Evolutionary conservation across 2,113 vertebrate genomes (phyloP), one percentile per base, ranked within the genome.

Genomic region (Crypturellus undulatus): DNA sequence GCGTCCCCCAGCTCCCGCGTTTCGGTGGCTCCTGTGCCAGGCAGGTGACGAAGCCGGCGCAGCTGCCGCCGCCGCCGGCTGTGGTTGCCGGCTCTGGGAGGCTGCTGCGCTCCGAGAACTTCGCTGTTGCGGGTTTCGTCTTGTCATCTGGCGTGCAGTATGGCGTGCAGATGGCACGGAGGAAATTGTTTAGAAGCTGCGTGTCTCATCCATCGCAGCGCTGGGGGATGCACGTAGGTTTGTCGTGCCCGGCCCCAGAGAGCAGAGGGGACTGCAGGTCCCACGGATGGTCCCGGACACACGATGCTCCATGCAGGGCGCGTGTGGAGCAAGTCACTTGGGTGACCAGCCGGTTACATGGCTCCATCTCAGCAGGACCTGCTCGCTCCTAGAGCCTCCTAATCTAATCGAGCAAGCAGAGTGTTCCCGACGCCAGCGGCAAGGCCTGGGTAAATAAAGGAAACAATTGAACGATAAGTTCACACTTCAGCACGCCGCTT

Each of bases 391-490:
- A 94, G 92, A 87, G 59, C 76, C 88, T 75, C 73, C 92, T 96
- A 90, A 82, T 91, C 87, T 92, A 93, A 98, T 93, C 94, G 73
- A 96, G 96, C 94, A 96, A 97, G 89, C 87, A 97, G 92, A 85
- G 80, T 88, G 90, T 95, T 95, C 95, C 84, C 45, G 45, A 19
- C 45, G 45, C 45, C 45, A 18, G 51, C 25, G 51, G 54, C 95
- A 95, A 87, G 80, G 93, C 83, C 91, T 97, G 95, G 93, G 94
- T 96, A 98, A 98, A 98, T 97, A 97, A 75, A 96, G 95, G 95
- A 97, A 98, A 98, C 96, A 97, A 96, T 96, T 94, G 97, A 97
- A 96, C 68, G 85, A 67, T 95, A 96, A 97, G 94, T 98, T 98
- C 96, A 94, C 97, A 97, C 97, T 97, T 98, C 97, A 97, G 96